Conservation (phyloP, 1,140 invertebrate species). For the Schlechtendalia chinensis region DNA sequence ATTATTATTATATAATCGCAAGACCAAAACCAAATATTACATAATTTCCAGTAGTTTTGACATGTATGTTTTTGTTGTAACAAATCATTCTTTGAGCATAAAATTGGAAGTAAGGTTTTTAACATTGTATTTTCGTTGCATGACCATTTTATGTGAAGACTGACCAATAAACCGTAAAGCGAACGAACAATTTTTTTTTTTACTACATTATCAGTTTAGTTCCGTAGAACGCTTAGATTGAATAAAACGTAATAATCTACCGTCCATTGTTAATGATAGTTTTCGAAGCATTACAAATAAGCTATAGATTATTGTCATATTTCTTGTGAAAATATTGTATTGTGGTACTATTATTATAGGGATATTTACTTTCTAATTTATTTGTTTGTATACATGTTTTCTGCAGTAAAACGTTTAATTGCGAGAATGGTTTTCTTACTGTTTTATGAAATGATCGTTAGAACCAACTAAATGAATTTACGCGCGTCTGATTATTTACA, state of each 20-base stretch:
- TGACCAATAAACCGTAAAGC: slow-evolving; percentile 35
- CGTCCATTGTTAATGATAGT: slow-evolving; percentile 30
- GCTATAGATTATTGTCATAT: slow-evolving; percentile 35
- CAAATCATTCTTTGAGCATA: neutral
- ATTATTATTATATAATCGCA: neutral
- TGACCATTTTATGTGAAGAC: slow-evolving; percentile 34
- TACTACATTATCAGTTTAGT: slow-evolving; percentile 28
- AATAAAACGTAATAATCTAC: slow-evolving; percentile 17
- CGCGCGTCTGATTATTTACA: neutral
- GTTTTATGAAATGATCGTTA: neutral
- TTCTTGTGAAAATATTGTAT: slow-evolving; percentile 20
- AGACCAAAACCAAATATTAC: neutral
- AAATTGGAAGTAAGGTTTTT: slow-evolving; percentile 18
- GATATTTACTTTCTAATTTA: neutral
- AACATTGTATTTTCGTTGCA: slow-evolving; percentile 26
- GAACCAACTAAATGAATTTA: neutral
- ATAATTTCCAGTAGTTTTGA: neutral
- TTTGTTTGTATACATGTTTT: neutral
- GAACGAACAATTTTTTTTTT: slow-evolving; percentile 16
- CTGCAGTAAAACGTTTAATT: neutral
- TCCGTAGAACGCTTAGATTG: slow-evolving; percentile 15
- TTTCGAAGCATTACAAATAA: slow-evolving; percentile 40
- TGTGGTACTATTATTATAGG: neutral
- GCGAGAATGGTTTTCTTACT: neutral
- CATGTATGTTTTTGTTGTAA: neutral